These are phyloP conservation scores for Phylloscopus trochilus DNA, from an alignment of 2,113 vertebrate genomes.

Conservation along the genomic window DNA sequence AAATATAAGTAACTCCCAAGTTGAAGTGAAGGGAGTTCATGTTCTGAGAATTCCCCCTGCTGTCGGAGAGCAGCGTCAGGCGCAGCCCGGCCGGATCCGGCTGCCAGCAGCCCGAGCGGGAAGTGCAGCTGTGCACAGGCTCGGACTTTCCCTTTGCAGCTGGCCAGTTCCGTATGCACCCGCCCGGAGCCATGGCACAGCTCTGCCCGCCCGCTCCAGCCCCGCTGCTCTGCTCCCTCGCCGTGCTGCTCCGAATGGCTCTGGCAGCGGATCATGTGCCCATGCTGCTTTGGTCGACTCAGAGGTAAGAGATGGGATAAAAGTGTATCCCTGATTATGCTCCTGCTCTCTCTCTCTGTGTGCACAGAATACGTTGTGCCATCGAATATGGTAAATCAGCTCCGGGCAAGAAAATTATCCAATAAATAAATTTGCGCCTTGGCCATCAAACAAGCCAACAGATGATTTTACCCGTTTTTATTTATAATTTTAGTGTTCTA, in stretches of 20 bases:
- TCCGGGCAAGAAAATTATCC: background rate
- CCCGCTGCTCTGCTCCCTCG: background rate
- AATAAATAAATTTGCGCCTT: background rate
- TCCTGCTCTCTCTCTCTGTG: background rate
- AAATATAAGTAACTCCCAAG: background rate
- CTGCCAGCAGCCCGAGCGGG: background rate
- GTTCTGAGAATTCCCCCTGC: background rate
- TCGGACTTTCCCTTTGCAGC: background rate
- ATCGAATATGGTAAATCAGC: background rate
- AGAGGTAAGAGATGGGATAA: slow-evolving; percentile 34
- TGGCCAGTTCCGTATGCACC: accelerated
- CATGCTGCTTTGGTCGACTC: slow-evolving; percentile 65
- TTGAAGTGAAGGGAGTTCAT: background rate
- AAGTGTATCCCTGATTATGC: background rate
- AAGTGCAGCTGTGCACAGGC: background rate
- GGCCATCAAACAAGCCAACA: background rate
- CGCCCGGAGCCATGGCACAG: background rate
- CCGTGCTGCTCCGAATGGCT: background rate
- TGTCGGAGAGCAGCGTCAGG: background rate
- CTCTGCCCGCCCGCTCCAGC: background rate
- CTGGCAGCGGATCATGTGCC: slow-evolving; percentile 33
- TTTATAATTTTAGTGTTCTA: background rate
- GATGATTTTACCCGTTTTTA: background rate
- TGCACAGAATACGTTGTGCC: background rate
- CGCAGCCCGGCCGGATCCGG: background rate